Evolutionary conservation across 2,888 invertebrate species (phyloP).

Genomic region (Linnaemya tessellans): DNA sequence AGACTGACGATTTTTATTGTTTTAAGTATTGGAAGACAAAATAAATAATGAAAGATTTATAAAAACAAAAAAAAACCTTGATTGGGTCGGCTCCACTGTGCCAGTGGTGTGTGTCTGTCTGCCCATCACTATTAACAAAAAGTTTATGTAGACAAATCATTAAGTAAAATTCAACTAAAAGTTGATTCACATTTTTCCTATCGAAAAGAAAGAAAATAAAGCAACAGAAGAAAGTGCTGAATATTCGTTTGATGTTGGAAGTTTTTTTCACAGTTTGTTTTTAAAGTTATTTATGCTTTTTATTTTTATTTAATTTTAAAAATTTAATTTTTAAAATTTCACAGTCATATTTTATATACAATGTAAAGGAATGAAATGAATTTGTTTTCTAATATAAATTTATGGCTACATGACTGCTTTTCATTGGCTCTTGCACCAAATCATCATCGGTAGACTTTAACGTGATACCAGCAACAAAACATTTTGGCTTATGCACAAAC

Average conservation of each 20-base stretch:
- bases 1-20: no score
- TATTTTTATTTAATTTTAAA: constrained; percentile 1
- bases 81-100: constrained; percentile 9
- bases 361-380: not conserved
- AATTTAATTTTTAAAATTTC: not conserved
- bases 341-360: not conserved
- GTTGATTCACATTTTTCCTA: not conserved
- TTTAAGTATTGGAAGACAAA: no score
- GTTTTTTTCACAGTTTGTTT: constrained; percentile 17
- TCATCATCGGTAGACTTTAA: no score
- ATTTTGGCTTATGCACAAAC: no score
- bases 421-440: no score
- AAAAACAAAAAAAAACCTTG: no score
- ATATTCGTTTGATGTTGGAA: constrained; percentile 38
- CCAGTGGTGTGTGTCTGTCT: not conserved
- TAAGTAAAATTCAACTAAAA: constrained; percentile 2
- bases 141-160: constrained; percentile 37
- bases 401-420: not conserved
- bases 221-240: not conserved
- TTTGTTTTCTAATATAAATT: not conserved
- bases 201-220: not conserved
- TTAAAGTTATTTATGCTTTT: constrained; percentile 10
- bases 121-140: constrained; percentile 18
- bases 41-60: no score
- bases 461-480: no score